phyloP scores from a whole-genome alignment of 1,140 invertebrate species.

The Protaetia brevitarsis region DNA sequence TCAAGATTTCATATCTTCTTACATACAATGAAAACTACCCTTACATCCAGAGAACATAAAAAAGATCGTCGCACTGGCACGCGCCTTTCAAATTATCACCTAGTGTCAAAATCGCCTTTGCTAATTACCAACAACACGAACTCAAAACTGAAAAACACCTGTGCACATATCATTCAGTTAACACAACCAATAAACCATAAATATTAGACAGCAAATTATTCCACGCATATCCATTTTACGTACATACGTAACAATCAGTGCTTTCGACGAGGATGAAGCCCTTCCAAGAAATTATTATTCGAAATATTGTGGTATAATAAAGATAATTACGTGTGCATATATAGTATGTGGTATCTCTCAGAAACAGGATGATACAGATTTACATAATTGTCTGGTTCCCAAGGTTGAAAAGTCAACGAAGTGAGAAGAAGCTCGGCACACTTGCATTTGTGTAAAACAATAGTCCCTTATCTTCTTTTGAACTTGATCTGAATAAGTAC shows the following conservation, averaged over 20 bases:
- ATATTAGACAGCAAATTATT: neutral
- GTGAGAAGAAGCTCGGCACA: neutral
- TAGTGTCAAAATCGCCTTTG: too few relatives aligned
- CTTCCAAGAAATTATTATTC: neutral
- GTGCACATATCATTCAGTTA: neutral
- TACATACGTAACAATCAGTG: neutral
- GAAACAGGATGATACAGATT: conserved; percentile 13
- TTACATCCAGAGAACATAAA: too few relatives aligned
- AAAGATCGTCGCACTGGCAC: too few relatives aligned
- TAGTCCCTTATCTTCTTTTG: neutral
- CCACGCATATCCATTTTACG: neutral
- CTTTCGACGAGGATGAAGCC: neutral
- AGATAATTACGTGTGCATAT: neutral
- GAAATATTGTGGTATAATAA: neutral
- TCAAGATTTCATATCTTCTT: too few relatives aligned
- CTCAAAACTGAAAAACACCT: neutral
- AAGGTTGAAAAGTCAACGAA: neutral
- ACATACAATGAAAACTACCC: too few relatives aligned
- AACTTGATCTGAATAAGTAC: neutral
- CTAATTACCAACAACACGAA: too few relatives aligned
- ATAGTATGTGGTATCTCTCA: neutral
- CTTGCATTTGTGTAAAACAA: neutral
- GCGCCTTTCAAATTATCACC: too few relatives aligned
- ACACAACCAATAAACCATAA: neutral
- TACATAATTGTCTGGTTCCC: neutral